A percentile compares a stretch with the other conserved stretches of the same genome.
These are phyloP conservation scores for Oscarella lobularis DNA, from an alignment of 37 sponge, comb jelly and placozoan genomes.

Conservation along the genomic window DNA sequence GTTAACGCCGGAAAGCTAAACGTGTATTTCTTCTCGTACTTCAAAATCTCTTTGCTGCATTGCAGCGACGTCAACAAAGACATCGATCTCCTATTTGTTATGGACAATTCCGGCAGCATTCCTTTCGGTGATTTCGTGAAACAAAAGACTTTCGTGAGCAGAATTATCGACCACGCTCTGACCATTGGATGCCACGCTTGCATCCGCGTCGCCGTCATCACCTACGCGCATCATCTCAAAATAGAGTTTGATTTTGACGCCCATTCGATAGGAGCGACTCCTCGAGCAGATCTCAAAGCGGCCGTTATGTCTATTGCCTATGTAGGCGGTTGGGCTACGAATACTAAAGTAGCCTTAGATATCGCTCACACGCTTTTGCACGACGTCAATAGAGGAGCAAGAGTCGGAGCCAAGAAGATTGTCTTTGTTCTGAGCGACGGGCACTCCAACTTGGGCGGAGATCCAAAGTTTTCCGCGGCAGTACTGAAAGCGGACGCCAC, in stretches of 20 bases:
- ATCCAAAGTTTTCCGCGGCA: background rate
- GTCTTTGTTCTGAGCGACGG: conserved; percentile 6
- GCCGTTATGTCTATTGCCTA: background rate
- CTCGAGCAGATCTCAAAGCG: background rate
- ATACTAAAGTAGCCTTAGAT: background rate
- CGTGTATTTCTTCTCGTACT: too few relatives aligned
- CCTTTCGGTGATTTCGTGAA: background rate
- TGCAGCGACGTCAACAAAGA: too few relatives aligned
- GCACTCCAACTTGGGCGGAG: background rate
- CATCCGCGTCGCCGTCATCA: background rate
- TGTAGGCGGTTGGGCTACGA: background rate
- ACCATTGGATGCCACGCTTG: background rate
- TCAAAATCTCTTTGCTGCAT: too few relatives aligned
- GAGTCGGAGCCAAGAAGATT: background rate
- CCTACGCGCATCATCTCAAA: background rate
- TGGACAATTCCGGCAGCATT: conserved; percentile 10
- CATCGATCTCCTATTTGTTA: too few relatives aligned
- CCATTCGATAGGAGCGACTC: background rate
- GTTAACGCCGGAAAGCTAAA: too few relatives aligned
- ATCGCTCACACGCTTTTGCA: background rate
- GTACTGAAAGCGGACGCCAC: background rate
- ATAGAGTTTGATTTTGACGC: conserved; percentile 7
- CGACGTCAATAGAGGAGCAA: background rate
- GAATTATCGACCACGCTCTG: background rate
- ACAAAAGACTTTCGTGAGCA: background rate